A percentile compares a stretch with the other conserved stretches of the same genome.
phyloP scores from a whole-genome alignment of 2,113 vertebrate genomes.

The Etheostoma cragini region DNA sequence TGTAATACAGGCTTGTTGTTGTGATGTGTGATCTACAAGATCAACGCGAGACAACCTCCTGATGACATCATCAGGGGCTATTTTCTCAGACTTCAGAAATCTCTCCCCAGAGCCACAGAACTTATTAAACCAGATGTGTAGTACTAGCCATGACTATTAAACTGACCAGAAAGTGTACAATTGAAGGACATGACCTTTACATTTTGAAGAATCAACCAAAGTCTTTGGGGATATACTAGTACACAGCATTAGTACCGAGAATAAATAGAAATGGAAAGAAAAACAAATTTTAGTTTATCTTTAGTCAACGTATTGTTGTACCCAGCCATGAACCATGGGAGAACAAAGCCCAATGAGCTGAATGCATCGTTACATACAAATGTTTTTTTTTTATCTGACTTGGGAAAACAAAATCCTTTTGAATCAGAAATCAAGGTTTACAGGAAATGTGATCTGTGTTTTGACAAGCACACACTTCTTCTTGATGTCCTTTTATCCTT shows the following conservation, averaged over 20 bases:
- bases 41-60: conserved; percentile 1
- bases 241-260: too few relatives aligned
- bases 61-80: conserved; percentile 11
- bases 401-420: not conserved
- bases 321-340: not conserved
- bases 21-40: conserved; percentile 12
- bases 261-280: not conserved
- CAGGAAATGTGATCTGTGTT: not conserved
- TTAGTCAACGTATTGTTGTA: not conserved
- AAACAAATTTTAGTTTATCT: not conserved
- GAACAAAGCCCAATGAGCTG: not conserved
- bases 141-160: not conserved
- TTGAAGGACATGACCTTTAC: conserved; percentile 8
- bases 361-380: not conserved
- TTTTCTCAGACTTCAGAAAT: conserved; percentile 9
- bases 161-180: not conserved
- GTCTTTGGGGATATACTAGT: not conserved
- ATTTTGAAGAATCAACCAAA: not conserved
- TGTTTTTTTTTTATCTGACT: not conserved
- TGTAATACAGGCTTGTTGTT: not conserved
- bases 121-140: not conserved
- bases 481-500: conserved; percentile 24
- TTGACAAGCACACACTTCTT: not conserved
- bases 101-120: not conserved
- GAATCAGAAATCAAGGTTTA: not conserved